Conservation (phyloP, 2,797 vertebrate species). For the Sciaenops ocellatus region DNA sequence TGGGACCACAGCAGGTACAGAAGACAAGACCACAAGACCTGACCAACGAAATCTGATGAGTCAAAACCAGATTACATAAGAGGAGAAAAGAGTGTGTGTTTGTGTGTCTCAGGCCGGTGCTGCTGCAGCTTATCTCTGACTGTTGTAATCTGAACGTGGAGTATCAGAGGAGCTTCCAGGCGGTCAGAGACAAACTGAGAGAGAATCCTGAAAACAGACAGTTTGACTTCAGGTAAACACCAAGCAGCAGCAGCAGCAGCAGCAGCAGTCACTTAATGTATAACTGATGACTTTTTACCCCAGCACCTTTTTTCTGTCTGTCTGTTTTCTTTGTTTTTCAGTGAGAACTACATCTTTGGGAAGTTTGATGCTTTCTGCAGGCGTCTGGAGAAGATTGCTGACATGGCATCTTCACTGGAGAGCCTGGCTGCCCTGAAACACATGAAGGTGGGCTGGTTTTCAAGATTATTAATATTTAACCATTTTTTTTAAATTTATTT, state of each 20-base stretch:
- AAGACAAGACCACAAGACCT: neutral
- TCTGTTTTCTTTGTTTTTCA: conserved; percentile 41
- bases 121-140: conserved; percentile 83
- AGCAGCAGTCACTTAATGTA: rapidly evolving
- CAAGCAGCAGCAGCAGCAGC: too few relatives aligned
- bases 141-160: conserved; percentile 84
- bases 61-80: too few relatives aligned
- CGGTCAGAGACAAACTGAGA: conserved; percentile 80
- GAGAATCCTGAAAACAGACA: conserved; percentile 78
- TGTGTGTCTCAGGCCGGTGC: conserved; percentile 74
- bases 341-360: conserved; percentile 91
- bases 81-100: conserved; percentile 9
- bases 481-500: too few relatives aligned
- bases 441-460: conserved; percentile 72
- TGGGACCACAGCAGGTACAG: conserved; percentile 88
- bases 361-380: conserved; percentile 90
- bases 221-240: conserved; percentile 87
- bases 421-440: conserved; percentile 81
- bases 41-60: neutral
- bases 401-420: conserved; percentile 86
- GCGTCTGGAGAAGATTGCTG: conserved; percentile 87
- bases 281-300: neutral
- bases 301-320: too few relatives aligned
- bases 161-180: conserved; percentile 86
- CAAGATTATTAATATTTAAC: neutral